phyloP scores from a whole-genome alignment of 1,140 invertebrate genomes.

The Chrysoperla carnea region DNA sequence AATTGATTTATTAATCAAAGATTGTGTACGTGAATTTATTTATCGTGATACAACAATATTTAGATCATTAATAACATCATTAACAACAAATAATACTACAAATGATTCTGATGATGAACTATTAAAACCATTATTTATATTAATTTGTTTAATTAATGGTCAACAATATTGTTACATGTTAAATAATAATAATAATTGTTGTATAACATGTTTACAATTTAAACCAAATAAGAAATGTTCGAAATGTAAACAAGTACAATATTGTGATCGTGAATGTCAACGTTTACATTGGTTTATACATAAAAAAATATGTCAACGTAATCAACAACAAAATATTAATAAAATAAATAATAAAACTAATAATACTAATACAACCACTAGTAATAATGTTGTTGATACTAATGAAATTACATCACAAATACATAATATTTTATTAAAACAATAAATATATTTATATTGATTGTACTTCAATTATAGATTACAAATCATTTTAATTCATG shows the following conservation, averaged over 20 bases:
- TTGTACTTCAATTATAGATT: too few species aligned
- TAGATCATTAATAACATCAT: conserved; percentile 50
- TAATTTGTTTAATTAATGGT: conserved; percentile 79
- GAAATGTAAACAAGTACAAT: conserved; percentile 85
- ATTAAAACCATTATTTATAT: conserved; percentile 46
- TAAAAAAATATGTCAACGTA: conserved; percentile 67
- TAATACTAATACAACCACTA: too few species aligned
- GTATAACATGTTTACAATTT: conserved; percentile 77
- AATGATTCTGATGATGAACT: conserved; percentile 52
- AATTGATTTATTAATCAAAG: conserved; percentile 66
- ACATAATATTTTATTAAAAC: too few species aligned
- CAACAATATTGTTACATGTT: conserved; percentile 54
- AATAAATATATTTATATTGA: too few species aligned
- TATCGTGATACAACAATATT: conserved; percentile 74
- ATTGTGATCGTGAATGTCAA: conserved; percentile 90
- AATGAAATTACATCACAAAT: too few species aligned
- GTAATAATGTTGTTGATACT: too few species aligned
- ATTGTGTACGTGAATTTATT: conserved; percentile 73
- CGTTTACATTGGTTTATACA: conserved; percentile 91
- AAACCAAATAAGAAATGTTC: conserved; percentile 83
- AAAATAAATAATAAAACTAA: too few species aligned
- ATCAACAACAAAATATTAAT: too few species aligned
- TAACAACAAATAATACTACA: too few species aligned
- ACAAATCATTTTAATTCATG: too few species aligned
- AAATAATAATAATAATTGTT: conserved; percentile 51